These are phyloP conservation scores for Lysiphlebus fabarum DNA, from an alignment of 1,140 invertebrate genomes.

Conservation along the genomic window DNA sequence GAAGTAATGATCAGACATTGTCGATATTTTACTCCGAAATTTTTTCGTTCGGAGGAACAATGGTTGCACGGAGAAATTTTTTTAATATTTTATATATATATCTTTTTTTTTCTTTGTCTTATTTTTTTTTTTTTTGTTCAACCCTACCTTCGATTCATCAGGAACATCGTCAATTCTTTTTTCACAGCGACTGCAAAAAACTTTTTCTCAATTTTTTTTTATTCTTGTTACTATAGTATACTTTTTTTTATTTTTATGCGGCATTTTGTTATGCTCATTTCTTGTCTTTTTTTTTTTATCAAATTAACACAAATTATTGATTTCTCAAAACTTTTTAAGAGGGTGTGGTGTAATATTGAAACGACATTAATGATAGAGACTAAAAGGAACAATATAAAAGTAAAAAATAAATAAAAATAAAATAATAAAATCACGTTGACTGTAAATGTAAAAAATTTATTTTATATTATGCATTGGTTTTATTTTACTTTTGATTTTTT, in stretches of 20 bases:
- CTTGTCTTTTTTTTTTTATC: slow-evolving; percentile 28
- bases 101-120: too few relatives aligned
- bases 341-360: slow-evolving; percentile 23
- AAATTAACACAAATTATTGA: slow-evolving; percentile 34
- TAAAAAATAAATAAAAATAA: slow-evolving; percentile 1
- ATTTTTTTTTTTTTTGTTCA: too few relatives aligned
- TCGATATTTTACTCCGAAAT: slow-evolving; percentile 8
- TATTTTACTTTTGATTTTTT: neutral
- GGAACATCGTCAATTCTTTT: slow-evolving; percentile 17
- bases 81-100: too few relatives aligned
- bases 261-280: neutral
- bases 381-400: slow-evolving; percentile 3
- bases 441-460: neutral
- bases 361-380: neutral
- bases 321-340: slow-evolving; percentile 21
- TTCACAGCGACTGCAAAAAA: slow-evolving; percentile 13
- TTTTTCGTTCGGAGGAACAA: too few relatives aligned
- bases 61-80: too few relatives aligned
- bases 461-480: slow-evolving; percentile 1
- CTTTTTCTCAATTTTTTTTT: slow-evolving; percentile 4
- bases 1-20: slow-evolving; percentile 13
- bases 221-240: slow-evolving; percentile 1
- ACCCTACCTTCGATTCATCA: neutral
- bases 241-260: neutral
- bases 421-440: neutral